These are phyloP conservation scores for Drosophila ohnishii DNA, from an alignment of 1,140 invertebrate species.

Conservation along the genomic window DNA sequence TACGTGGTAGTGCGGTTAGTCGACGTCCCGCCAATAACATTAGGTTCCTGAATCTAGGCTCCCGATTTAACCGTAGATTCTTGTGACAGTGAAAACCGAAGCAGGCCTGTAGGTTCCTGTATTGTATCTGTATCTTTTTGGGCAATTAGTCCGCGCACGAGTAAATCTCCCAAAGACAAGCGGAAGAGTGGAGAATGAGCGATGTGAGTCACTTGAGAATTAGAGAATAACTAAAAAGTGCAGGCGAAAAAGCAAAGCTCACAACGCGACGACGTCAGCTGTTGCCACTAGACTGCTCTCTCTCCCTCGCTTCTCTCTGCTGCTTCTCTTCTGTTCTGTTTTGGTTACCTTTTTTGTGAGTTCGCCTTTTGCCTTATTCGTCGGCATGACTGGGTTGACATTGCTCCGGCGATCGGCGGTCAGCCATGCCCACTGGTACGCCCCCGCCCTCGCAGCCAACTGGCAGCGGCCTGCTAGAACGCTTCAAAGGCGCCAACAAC, in stretches of 20 bases:
- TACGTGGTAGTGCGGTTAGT: constrained; percentile 65
- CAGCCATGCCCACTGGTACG: constrained; percentile 43
- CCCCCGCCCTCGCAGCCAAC: constrained; percentile 42
- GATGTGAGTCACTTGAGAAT: constrained; percentile 65
- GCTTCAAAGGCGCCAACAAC: constrained; percentile 72
- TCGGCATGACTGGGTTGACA: constrained; percentile 66
- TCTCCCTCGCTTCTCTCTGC: constrained; percentile 31
- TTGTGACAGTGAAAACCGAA: no score
- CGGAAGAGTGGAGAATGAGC: constrained; percentile 32
- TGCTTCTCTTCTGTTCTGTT: constrained; percentile 61
- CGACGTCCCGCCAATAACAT: constrained; percentile 55
- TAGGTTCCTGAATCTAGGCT: constrained; percentile 11
- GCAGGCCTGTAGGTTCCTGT: no score
- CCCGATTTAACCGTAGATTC: no score
- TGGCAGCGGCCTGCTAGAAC: constrained; percentile 56
- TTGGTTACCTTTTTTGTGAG: constrained; percentile 49
- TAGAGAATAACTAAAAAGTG: constrained; percentile 74
- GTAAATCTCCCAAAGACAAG: constrained; percentile 58
- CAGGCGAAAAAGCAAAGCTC: constrained; percentile 53
- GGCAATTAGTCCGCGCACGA: constrained; percentile 60
- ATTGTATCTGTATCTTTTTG: constrained; percentile 26
- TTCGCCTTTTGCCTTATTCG: constrained; percentile 59
- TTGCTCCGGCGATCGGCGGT: constrained; percentile 49
- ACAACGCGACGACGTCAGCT: constrained; percentile 57
- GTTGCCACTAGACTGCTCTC: constrained; percentile 37